A percentile compares a stretch with the other conserved stretches of the same genome.
phyloP scores from a whole-genome alignment of 2,113 vertebrate species.

The Labrus mixtus region DNA sequence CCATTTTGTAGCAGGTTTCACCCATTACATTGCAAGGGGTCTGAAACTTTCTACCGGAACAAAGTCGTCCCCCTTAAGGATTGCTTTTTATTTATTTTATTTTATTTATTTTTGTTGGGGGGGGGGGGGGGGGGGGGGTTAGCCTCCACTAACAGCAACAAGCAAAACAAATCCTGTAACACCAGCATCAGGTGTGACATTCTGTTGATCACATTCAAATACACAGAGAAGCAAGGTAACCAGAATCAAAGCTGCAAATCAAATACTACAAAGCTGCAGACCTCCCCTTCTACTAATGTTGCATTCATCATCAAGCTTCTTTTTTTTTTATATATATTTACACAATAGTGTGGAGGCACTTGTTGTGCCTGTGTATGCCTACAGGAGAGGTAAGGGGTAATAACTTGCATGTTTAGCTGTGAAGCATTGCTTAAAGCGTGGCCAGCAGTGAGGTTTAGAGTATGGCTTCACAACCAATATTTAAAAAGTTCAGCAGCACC shows the following conservation, averaged over 20 bases:
- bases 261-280: slow-evolving; percentile 74
- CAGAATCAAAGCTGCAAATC: slow-evolving; percentile 76
- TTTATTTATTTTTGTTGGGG: too few relatives aligned
- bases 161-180: slow-evolving; percentile 50
- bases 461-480: slow-evolving; percentile 77
- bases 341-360: slow-evolving; percentile 76
- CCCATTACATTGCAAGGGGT: slow-evolving; percentile 73
- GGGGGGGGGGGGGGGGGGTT: slow-evolving; percentile 38
- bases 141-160: slow-evolving; percentile 65
- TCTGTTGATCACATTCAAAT: slow-evolving; percentile 82
- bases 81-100: slow-evolving; percentile 56
- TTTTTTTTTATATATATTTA: slow-evolving; percentile 71
- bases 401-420: slow-evolving; percentile 73
- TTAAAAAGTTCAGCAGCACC: slow-evolving; percentile 73
- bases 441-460: slow-evolving; percentile 73
- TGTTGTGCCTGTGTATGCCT: slow-evolving; percentile 74
- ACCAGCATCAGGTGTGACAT: slow-evolving; percentile 77
- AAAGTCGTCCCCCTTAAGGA: slow-evolving; percentile 57
- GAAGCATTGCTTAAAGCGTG: slow-evolving; percentile 76
- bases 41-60: slow-evolving; percentile 60
- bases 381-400: slow-evolving; percentile 76
- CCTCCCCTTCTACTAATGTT: slow-evolving; percentile 62
- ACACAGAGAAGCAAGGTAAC: slow-evolving; percentile 74
- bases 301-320: slow-evolving; percentile 68
- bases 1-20: slow-evolving; percentile 76